Evolutionary conservation across 2,888 invertebrate species (phyloP).

Genomic region (Trisateles emortualis): DNA sequence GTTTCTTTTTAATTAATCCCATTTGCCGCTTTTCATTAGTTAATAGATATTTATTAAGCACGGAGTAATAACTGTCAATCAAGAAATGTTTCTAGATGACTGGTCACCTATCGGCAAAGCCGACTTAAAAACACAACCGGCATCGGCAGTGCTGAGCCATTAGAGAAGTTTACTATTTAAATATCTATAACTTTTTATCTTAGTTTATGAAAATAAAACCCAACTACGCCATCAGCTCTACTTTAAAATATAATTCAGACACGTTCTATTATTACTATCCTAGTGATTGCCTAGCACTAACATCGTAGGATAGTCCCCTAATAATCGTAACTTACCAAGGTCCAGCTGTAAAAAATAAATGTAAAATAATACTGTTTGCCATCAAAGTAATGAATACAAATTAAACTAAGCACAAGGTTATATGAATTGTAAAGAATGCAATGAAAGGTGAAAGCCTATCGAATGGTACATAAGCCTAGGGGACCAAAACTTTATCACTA

Average conservation of each 20-base stretch:
- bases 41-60: too few relatives aligned
- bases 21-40: too few relatives aligned
- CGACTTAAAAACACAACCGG: too few relatives aligned
- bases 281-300: slow-evolving; percentile 58
- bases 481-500: slow-evolving; percentile 12
- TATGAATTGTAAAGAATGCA: slow-evolving; percentile 4
- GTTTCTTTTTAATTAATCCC: too few relatives aligned
- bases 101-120: too few relatives aligned
- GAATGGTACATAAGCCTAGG: slow-evolving; percentile 9
- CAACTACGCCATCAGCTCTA: not conserved
- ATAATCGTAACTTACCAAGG: slow-evolving; percentile 30
- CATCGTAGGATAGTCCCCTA: slow-evolving; percentile 64
- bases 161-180: too few relatives aligned
- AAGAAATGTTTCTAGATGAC: too few relatives aligned
- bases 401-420: slow-evolving; percentile 15
- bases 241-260: slow-evolving; percentile 2
- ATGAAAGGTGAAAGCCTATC: slow-evolving; percentile 16
- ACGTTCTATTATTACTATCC: slow-evolving; percentile 26
- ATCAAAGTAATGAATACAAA: slow-evolving; percentile 21
- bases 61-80: too few relatives aligned
- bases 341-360: slow-evolving; percentile 24
- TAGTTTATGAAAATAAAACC: too few relatives aligned
- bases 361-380: slow-evolving; percentile 48
- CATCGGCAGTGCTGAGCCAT: too few relatives aligned
- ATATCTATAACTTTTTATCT: too few relatives aligned